Conservation (phyloP, 1,140 invertebrate species). For the Brachionus plicatilis region DNA sequence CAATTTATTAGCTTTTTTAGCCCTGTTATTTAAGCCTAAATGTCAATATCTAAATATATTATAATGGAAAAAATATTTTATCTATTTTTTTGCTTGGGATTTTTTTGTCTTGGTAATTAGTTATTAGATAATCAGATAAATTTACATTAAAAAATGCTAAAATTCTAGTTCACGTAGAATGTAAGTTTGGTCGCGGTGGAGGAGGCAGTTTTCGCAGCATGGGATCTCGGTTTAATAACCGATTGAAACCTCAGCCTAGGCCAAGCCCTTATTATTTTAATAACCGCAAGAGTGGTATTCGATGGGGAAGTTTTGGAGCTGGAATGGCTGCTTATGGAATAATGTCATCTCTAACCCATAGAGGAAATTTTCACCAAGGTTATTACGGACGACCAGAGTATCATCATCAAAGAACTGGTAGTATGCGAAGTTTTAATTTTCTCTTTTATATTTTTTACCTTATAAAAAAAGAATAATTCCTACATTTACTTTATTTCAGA, state of each 20-base stretch:
- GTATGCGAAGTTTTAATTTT: not conserved
- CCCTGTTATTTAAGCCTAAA: not conserved
- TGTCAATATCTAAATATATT: not conserved
- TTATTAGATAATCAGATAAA: not conserved
- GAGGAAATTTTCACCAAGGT: not conserved
- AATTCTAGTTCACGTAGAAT: not conserved
- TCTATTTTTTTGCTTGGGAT: not conserved
- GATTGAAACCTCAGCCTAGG: not conserved
- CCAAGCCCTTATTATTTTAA: not conserved
- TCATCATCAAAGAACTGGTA: not conserved
- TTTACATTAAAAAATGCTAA: not conserved
- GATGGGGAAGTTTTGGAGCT: constrained; percentile 36
- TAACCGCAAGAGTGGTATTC: not conserved
- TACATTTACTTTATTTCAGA: not conserved
- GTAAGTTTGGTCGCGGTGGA: constrained; percentile 13
- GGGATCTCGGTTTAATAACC: not conserved
- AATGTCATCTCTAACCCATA: not conserved
- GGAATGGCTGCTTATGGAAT: constrained; percentile 33
- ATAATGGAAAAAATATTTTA: not conserved
- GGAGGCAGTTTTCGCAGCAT: constrained; percentile 7
- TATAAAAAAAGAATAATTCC: not conserved
- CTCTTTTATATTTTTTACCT: not conserved
- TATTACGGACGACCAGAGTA: constrained; percentile 18
- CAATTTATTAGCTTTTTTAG: not conserved
- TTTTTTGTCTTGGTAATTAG: not conserved